Evolutionary conservation across 2,888 invertebrate species (phyloP).

Genomic region (Rutpela maculata): DNA sequence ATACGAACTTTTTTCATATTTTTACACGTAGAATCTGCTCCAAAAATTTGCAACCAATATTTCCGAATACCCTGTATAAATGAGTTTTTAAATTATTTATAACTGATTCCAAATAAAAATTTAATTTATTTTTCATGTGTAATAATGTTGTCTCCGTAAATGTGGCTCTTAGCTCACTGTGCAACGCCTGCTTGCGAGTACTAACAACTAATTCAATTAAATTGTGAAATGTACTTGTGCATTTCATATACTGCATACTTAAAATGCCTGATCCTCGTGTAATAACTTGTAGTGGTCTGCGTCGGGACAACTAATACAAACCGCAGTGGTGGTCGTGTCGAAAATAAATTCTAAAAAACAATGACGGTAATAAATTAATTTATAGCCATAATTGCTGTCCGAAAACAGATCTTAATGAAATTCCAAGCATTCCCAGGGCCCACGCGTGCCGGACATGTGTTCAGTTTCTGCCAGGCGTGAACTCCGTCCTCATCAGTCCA

Average conservation of each 20-base stretch:
- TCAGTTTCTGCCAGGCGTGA: conserved; percentile 59
- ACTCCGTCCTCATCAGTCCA: conserved; percentile 47
- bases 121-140: no score
- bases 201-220: not conserved
- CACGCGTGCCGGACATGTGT: conserved; percentile 64
- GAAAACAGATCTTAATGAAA: conserved; percentile 66
- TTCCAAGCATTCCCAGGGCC: conserved; percentile 60
- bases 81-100: no score
- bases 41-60: no score
- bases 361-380: conserved; percentile 61
- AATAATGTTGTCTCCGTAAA: no score
- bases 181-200: not conserved
- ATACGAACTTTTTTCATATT: no score
- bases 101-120: no score
- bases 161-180: no score
- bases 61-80: no score
- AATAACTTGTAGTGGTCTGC: conserved; percentile 7
- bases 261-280: not conserved
- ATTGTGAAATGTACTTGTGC: not conserved
- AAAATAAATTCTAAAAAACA: conserved; percentile 42
- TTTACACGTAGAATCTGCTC: no score
- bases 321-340: conserved; percentile 23
- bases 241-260: conserved; percentile 16
- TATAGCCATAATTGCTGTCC: conserved; percentile 58
- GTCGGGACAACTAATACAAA: not conserved